Base-by-base conservation (phyloP, 2,113 vertebrate genomes). In the Lucifuga dentata region DNA sequence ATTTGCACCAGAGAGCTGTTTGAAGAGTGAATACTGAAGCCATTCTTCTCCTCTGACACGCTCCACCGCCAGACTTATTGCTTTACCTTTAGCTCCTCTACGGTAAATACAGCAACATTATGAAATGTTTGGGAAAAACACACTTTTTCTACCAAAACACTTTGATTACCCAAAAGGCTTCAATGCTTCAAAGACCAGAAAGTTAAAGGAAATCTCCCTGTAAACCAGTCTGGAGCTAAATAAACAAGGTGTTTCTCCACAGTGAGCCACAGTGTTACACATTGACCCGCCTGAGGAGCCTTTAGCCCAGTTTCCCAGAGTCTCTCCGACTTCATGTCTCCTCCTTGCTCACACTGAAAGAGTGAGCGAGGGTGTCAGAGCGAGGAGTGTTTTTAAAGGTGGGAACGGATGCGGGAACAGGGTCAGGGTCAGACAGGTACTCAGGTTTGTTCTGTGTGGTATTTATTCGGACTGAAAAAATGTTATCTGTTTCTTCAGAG, bases 211-310 rank as follows among this genome's bases (percentile, higher is more conserved):
- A 80, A 72, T 70, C 58, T 73, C 36, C 67, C 65, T 60, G 55
- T 63, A 55, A 85, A 58, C 58, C 59, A 64, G 45, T 48, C 55
- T 43, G 49, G 57, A 66, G 73, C 52, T 68, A 66, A 86, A 81
- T 72, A 89, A 88, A 88, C 70, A 83, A 73, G 68, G 62, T 86
- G 76, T 86, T 90, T 71, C 80, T 73, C 72, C 72, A 84, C 81
- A 83, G 24, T 36, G 41, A 84, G 81, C 77, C 80, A 78, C n/a
- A 82, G 81, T 81, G 73, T 88, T 84, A 81, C 76, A 85, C 67
- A 70, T 59, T 64, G 73, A 88, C 83, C 81, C 1, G 59, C 69
- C 61, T 78, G 63, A 85, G 71, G 60, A 73, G 69, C 69, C 74
- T 67, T 77, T 80, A 15, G 46, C 46, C 67, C 40, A 67, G 8